phyloP scores from a whole-genome alignment of 2,888 invertebrate species.

The Polymixis lichenea region DNA sequence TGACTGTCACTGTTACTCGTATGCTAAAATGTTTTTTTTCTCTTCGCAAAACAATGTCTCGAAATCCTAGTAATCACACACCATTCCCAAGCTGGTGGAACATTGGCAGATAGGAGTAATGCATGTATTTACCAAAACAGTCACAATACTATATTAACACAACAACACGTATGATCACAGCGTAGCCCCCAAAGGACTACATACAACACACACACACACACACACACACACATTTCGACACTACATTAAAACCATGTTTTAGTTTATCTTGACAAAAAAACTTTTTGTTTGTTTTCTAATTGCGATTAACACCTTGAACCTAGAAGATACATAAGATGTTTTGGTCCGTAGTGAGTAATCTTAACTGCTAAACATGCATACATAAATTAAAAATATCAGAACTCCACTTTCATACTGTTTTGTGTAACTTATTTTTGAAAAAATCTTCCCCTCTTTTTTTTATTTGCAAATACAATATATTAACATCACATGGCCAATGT shows the following conservation, averaged over 20 bases:
- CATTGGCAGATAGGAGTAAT: background rate
- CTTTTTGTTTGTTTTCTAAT: background rate
- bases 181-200: no score
- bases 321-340: no score
- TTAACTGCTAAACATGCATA: background rate
- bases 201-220: no score
- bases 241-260: background rate
- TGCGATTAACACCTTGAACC: no score
- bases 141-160: background rate
- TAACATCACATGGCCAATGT: no score
- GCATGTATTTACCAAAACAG: background rate
- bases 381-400: no score
- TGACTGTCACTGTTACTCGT: background rate
- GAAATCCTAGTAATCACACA: background rate
- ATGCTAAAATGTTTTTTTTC: background rate
- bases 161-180: no score
- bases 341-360: background rate
- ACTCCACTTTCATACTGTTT: no score
- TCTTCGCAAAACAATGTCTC: background rate
- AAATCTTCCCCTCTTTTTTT: no score
- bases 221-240: no score
- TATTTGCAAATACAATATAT: no score
- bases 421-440: no score
- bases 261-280: background rate
- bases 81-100: background rate